Base-by-base conservation (phyloP, 2,888 invertebrate species). In the Bombylius major region DNA sequence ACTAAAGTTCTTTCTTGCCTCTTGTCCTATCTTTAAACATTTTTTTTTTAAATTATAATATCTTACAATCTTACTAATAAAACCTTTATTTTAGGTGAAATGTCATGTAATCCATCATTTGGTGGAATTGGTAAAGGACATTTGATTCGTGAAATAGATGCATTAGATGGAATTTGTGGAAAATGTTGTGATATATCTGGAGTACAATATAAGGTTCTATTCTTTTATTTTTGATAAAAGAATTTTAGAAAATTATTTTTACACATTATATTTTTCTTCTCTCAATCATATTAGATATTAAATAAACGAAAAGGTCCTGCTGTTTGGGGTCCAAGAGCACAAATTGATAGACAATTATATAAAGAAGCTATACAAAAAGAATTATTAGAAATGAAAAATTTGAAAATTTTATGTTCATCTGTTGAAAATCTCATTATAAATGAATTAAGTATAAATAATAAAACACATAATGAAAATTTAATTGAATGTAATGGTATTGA, bases 101-200 rank as follows among this genome's bases (percentile, higher is more conserved):
- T 94, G 93, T 90, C 91, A 0, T 93, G 94, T 67, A 94, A 94
- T 75, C 93, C 94, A 31, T 88, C 91, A 0, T 94, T 94, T 75
- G 93, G 93, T 34, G 93, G 93, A 8, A 89, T 94, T 62, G 93
- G 92, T 0, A 94, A 94, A 73, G 92, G 91, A 0, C 89, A 93
- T 70, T 75, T 92, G 53, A 86, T 92, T 81, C 79, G 82, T 63
- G 93, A 93, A 77, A 76, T 94, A 9, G 93, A 94, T 73, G 92
- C 93, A 4, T 73, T 94, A 46, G 93, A 90, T 75, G 93, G 93
- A 4, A 69, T 94, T 7, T 92, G 89, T 75, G 82, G 80, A 8
- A 77, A 84, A 61, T 84, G 90, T 55, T 92, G 91, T 73, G 92
- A 91, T 74, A 66, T 79, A 49, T 86, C 89, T 6, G 90, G 90